Evolutionary conservation across 2,888 invertebrate genomes (phyloP).

Genomic region (Emesis castigata): DNA sequence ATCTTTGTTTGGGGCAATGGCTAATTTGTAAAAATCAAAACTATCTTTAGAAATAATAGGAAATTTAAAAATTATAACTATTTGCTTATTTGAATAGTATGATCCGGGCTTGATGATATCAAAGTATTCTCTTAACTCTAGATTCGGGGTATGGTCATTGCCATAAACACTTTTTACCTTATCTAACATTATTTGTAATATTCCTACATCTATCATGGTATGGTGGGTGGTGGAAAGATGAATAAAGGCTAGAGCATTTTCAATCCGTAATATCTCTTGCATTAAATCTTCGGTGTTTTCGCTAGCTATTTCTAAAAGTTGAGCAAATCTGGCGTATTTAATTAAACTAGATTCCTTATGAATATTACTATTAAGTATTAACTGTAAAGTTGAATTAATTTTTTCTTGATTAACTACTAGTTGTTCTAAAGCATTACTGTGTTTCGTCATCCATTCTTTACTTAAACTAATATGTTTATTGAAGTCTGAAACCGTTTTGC

Average conservation of each 20-base stretch:
- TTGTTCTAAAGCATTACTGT: not conserved
- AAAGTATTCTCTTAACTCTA: slow-evolving; percentile 53
- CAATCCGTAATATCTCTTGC: not conserved
- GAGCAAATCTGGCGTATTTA: not conserved
- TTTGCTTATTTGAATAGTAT: slow-evolving; percentile 32
- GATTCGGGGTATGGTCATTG: slow-evolving; percentile 18
- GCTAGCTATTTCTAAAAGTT: not conserved
- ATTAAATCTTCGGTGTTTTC: not conserved
- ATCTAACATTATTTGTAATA: slow-evolving; percentile 42
- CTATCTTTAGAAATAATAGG: slow-evolving; percentile 39
- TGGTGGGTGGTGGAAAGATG: not conserved
- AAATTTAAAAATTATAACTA: slow-evolving; percentile 40
- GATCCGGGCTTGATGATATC: slow-evolving; percentile 40
- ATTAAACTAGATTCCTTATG: not conserved
- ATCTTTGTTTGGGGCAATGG: slow-evolving; percentile 50
- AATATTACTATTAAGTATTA: not conserved
- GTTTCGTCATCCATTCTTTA: not conserved
- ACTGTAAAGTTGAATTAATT: not conserved
- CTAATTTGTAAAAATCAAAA: slow-evolving; percentile 41
- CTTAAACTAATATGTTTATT: not conserved
- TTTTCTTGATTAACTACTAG: not conserved
- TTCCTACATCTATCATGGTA: slow-evolving; percentile 38
- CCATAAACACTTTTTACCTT: slow-evolving; percentile 36
- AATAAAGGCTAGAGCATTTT: not conserved
- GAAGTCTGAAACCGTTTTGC: not conserved